Percentiles rank a stretch among this genome's conserved stretches.
Evolutionary conservation across 2,888 invertebrate genomes (phyloP).

Genomic region (Falcaria lacertinaria): DNA sequence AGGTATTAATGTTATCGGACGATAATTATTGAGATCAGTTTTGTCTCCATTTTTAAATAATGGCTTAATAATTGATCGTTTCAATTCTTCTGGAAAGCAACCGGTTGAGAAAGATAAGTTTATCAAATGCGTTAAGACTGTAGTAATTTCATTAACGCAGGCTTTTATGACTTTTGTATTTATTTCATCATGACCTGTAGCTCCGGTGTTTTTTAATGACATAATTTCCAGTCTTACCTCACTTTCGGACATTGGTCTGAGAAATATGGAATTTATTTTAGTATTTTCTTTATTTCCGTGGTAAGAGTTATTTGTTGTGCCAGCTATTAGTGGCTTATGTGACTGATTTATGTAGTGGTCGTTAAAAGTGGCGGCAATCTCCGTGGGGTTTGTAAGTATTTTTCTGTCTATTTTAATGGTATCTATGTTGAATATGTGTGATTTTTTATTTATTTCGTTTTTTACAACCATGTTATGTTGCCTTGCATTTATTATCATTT

Average conservation of each 20-base stretch:
- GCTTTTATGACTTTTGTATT: conserved; percentile 1
- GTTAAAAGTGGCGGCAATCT: too few relatives aligned
- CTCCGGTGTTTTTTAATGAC: conserved; percentile 2
- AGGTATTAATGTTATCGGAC: too few relatives aligned
- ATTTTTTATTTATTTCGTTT: background rate
- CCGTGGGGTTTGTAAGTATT: too few relatives aligned
- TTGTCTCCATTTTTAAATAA: conserved; percentile 2
- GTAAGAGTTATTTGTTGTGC: too few relatives aligned
- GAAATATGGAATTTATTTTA: too few relatives aligned
- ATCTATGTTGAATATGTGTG: too few relatives aligned
- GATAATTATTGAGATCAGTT: too few relatives aligned
- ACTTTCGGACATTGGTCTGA: background rate
- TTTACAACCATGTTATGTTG: conserved; percentile 4
- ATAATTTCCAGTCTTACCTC: background rate
- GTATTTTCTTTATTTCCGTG: too few relatives aligned
- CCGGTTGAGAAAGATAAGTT: conserved; percentile 1
- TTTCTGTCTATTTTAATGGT: too few relatives aligned
- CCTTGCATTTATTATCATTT: conserved; percentile 5
- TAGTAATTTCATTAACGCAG: conserved; percentile 1
- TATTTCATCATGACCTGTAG: too few relatives aligned
- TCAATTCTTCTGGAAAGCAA: conserved; percentile 1
- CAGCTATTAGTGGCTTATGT: too few relatives aligned
- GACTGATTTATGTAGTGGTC: too few relatives aligned
- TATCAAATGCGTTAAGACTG: conserved; percentile 1
- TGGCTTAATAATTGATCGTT: conserved; percentile 4